Evolutionary conservation across 2,888 invertebrate genomes (phyloP).

Genomic region (Nomada ruficornis): DNA sequence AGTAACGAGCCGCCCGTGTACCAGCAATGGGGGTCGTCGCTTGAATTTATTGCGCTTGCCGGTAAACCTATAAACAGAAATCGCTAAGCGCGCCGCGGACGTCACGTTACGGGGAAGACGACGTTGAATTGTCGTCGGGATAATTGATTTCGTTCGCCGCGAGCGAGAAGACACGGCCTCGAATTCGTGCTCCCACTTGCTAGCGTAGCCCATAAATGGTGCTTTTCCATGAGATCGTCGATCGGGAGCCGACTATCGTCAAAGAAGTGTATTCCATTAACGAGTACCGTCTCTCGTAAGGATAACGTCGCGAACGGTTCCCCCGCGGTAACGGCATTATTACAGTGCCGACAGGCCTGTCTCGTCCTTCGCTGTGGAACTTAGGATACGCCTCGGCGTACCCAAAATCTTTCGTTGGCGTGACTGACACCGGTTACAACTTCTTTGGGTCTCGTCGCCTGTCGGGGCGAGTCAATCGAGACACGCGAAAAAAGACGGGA

Average conservation of each 20-base stretch:
- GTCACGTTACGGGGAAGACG: conserved; percentile 29
- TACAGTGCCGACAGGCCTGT: neutral
- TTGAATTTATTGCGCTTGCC: conserved; percentile 68
- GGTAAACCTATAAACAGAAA: conserved; percentile 67
- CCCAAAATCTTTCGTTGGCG: no score
- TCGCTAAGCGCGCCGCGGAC: conserved; percentile 58
- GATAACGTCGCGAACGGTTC: neutral
- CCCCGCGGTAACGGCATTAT: neutral
- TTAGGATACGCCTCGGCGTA: neutral
- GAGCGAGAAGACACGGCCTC: conserved; percentile 56
- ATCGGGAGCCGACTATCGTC: conserved; percentile 1
- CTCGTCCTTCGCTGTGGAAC: neutral
- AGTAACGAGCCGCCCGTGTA: conserved; percentile 65
- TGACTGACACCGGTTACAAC: no score
- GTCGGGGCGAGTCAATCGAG: no score
- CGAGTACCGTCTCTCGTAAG: neutral
- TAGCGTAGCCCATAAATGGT: conserved; percentile 48
- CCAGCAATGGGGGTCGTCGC: conserved; percentile 63
- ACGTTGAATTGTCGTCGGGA: conserved; percentile 43
- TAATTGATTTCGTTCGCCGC: conserved; percentile 66
- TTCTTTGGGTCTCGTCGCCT: no score
- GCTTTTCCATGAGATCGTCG: conserved; percentile 46
- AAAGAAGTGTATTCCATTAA: neutral
- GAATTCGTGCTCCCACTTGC: conserved; percentile 31
- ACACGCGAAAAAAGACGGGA: neutral